These are phyloP conservation scores for Clanis bilineata DNA, from an alignment of 2,888 invertebrate genomes.

Conservation along the genomic window DNA sequence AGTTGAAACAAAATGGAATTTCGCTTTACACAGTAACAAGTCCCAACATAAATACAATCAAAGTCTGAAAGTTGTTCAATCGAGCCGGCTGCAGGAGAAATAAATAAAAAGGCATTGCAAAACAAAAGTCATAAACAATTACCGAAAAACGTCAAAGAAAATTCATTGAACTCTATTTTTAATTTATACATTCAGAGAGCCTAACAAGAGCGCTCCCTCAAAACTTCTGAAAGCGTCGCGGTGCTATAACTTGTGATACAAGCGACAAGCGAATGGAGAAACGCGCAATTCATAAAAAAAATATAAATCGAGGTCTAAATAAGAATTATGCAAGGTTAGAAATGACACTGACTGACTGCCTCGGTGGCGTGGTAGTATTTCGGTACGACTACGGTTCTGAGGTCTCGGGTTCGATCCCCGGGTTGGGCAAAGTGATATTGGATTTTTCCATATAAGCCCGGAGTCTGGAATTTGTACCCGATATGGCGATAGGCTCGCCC, in stretches of 20 bases:
- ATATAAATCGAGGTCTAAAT: no score
- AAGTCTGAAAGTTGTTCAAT: neutral
- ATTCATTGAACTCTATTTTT: conserved; percentile 36
- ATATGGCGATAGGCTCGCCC: no score
- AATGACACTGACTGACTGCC: no score
- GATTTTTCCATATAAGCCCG: no score
- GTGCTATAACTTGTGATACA: neutral
- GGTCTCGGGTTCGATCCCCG: no score
- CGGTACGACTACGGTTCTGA: no score
- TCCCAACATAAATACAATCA: conserved; percentile 7
- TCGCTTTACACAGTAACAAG: neutral
- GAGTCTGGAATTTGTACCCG: no score
- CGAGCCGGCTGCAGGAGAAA: neutral
- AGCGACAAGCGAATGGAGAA: neutral
- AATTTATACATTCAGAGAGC: conserved; percentile 45
- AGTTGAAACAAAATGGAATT: neutral
- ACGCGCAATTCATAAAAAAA: neutral
- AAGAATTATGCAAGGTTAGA: no score
- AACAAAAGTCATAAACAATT: conserved; percentile 30
- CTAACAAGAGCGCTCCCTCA: conserved; percentile 41
- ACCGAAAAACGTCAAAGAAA: conserved; percentile 20
- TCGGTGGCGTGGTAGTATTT: no score
- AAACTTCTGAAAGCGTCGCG: conserved; percentile 41
- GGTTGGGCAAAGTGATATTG: no score
- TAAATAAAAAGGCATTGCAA: conserved; percentile 5